These are phyloP conservation scores for Euborellia annulipes DNA, from an alignment of 1,140 invertebrate species.

Conservation along the genomic window DNA sequence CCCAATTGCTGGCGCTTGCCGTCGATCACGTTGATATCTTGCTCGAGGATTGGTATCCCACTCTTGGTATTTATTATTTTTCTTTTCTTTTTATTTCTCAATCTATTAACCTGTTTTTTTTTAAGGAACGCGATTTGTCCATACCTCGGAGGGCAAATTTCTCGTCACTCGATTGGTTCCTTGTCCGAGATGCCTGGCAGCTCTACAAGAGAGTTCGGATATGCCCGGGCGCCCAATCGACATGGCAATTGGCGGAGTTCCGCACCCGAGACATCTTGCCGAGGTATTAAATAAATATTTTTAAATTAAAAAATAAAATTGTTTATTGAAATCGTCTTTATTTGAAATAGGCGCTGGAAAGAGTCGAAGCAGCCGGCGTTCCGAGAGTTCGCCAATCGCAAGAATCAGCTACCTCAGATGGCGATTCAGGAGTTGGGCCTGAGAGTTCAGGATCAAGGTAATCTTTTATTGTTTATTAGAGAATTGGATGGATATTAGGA, in stretches of 20 bases:
- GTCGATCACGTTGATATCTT: slow-evolving; percentile 94
- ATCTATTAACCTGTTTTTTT: slow-evolving; percentile 7
- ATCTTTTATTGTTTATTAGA: background rate
- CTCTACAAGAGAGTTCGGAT: slow-evolving; percentile 19
- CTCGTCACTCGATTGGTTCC: slow-evolving; percentile 88
- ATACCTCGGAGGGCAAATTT: slow-evolving; percentile 90
- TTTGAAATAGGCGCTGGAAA: too few relatives aligned
- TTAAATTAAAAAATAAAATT: background rate
- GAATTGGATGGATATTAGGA: too few relatives aligned
- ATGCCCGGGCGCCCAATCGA: slow-evolving; percentile 10
- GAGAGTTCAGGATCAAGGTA: slow-evolving; percentile 37
- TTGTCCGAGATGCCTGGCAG: slow-evolving; percentile 66
- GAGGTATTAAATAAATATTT: slow-evolving; percentile 12
- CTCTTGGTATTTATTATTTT: slow-evolving; percentile 34
- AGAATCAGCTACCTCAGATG: slow-evolving; percentile 57
- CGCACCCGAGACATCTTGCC: slow-evolving; percentile 14
- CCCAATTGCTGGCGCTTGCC: slow-evolving; percentile 76
- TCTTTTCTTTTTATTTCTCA: background rate
- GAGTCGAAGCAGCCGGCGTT: background rate
- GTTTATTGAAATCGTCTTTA: too few relatives aligned
- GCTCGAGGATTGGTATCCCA: slow-evolving; percentile 97
- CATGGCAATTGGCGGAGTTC: slow-evolving; percentile 13
- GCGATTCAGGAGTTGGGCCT: slow-evolving; percentile 62
- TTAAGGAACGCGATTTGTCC: slow-evolving; percentile 83
- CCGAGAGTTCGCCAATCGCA: slow-evolving; percentile 39